These are phyloP conservation scores for Laterallus jamaicensis DNA, from an alignment of 2,113 vertebrate genomes.

Conservation along the genomic window DNA sequence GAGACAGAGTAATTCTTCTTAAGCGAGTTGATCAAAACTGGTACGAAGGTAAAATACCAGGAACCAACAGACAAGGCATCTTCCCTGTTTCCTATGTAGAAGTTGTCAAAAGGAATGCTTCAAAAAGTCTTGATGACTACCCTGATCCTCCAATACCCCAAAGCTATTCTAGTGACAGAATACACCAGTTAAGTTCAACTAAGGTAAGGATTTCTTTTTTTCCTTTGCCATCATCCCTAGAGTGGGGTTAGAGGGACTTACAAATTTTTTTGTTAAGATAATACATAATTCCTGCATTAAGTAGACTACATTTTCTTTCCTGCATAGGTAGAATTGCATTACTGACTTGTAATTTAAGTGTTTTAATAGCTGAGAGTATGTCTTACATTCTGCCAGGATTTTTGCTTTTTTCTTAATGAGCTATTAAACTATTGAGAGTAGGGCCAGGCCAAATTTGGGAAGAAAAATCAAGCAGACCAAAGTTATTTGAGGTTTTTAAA, in stretches of 20 bases:
- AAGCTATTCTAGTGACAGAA: constrained; percentile 83
- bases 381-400: background rate
- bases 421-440: background rate
- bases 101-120: constrained; percentile 84
- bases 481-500: background rate
- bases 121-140: constrained; percentile 83
- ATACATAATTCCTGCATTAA: background rate
- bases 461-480: background rate
- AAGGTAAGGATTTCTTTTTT: constrained; percentile 81
- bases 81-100: constrained; percentile 97
- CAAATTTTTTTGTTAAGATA: background rate
- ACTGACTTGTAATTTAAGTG: background rate
- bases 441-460: background rate
- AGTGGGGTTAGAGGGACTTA: background rate
- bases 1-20: constrained; percentile 90
- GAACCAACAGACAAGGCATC: constrained; percentile 94
- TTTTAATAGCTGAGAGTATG: background rate
- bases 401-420: background rate
- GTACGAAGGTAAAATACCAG: constrained; percentile 96
- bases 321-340: background rate
- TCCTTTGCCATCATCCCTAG: background rate
- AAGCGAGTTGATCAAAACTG: constrained; percentile 97
- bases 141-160: constrained; percentile 80
- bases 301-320: background rate
- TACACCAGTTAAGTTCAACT: constrained; percentile 81